phyloP scores from a whole-genome alignment of 1,140 invertebrate genomes.

The Wasmannia auropunctata region DNA sequence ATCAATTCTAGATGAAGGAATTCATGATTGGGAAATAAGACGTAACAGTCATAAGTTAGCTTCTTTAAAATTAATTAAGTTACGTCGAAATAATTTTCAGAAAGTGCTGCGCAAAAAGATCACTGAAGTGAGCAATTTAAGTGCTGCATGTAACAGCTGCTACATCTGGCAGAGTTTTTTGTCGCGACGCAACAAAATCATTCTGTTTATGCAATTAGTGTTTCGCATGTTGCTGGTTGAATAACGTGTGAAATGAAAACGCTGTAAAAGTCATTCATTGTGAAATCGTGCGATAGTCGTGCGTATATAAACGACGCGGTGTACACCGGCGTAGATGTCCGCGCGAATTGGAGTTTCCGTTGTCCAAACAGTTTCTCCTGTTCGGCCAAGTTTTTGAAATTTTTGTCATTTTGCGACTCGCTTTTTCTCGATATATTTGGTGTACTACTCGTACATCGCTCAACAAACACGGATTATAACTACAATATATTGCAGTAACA shows the following conservation, averaged over 20 bases:
- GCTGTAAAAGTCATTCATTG: not conserved
- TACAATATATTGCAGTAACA: too few species aligned
- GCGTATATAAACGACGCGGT: not conserved
- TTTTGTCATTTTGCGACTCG: too few species aligned
- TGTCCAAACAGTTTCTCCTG: not conserved
- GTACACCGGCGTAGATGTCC: not conserved
- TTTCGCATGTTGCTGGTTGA: not conserved
- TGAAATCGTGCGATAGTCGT: not conserved
- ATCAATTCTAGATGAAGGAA: not conserved
- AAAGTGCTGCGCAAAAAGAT: not conserved
- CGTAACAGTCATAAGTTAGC: not conserved
- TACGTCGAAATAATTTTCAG: not conserved
- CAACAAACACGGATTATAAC: too few species aligned
- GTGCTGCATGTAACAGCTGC: not conserved
- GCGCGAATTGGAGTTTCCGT: not conserved
- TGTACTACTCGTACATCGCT: too few species aligned
- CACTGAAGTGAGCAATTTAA: not conserved
- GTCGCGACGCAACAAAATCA: not conserved
- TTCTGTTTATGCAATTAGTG: not conserved
- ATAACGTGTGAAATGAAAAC: conserved; percentile 15
- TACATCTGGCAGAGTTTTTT: not conserved
- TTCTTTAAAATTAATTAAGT: not conserved
- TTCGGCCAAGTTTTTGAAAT: not conserved
- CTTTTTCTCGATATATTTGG: too few species aligned
- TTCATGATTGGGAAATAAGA: not conserved